Percentiles rank a stretch among this genome's conserved stretches.
Evolutionary conservation across 2,888 invertebrate species (phyloP).

Genomic region (Leptopilina syphax): DNA sequence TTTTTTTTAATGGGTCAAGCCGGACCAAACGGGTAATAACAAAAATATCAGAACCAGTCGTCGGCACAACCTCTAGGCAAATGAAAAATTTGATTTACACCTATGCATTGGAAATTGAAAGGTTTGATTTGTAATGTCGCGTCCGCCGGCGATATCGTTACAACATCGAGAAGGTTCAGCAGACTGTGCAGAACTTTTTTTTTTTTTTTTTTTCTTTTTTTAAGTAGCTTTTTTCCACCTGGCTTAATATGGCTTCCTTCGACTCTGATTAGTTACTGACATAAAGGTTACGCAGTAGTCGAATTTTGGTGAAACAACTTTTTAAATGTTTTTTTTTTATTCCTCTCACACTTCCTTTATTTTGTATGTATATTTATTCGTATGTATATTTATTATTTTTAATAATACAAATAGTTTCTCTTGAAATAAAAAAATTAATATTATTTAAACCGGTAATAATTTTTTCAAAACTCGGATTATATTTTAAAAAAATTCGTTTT

Average conservation of each 20-base stretch:
- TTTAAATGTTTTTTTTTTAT: not conserved
- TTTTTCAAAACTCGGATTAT: too few relatives aligned
- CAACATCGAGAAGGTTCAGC: conserved; percentile 9
- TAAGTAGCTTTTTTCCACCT: not conserved
- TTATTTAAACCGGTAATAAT: too few relatives aligned
- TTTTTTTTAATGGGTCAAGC: not conserved
- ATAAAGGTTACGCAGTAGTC: conserved; percentile 13
- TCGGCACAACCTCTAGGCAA: not conserved
- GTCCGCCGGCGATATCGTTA: conserved; percentile 12
- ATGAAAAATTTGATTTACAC: conserved; percentile 29
- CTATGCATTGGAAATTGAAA: not conserved
- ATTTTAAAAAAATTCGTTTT: too few relatives aligned
- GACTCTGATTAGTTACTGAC: conserved; percentile 14
- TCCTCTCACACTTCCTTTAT: not conserved
- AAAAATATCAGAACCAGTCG: not conserved
- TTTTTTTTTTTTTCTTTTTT: not conserved
- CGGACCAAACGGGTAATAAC: not conserved
- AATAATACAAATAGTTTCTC: too few relatives aligned
- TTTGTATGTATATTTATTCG: too few relatives aligned
- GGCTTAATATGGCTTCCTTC: conserved; percentile 15
- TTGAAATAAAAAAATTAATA: too few relatives aligned
- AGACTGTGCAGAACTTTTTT: conserved; percentile 7
- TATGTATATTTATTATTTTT: too few relatives aligned
- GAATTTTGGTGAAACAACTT: not conserved
- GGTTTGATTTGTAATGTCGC: conserved; percentile 30